Evolutionary conservation across 2,113 vertebrate genomes (phyloP).

Genomic region (Anolis sagrei): DNA sequence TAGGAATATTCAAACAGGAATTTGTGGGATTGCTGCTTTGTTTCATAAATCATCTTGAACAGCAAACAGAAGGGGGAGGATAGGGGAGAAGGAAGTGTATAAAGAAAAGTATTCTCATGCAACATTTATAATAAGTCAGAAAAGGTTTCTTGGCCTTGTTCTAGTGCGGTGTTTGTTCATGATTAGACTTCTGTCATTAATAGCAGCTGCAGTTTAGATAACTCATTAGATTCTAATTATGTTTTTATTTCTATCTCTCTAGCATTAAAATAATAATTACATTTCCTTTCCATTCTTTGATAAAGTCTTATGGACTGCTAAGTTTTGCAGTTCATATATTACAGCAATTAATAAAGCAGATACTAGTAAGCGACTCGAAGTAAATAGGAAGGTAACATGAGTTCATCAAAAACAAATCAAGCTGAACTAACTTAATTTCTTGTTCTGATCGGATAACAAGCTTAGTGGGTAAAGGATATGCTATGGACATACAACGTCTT

Average conservation of each 20-base stretch:
- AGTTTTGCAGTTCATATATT: constrained; percentile 34
- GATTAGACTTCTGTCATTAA: neutral
- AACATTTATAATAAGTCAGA: too few relatives aligned
- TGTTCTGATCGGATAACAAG: constrained; percentile 61
- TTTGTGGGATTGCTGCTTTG: neutral
- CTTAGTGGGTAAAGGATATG: constrained; percentile 56
- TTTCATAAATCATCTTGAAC: neutral
- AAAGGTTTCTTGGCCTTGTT: neutral
- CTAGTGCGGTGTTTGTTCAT: neutral
- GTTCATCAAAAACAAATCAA: constrained; percentile 69
- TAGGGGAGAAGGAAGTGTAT: too few relatives aligned
- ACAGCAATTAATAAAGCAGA: constrained; percentile 64
- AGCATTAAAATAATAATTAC: neutral
- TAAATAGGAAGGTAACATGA: constrained; percentile 55
- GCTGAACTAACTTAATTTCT: constrained; percentile 71
- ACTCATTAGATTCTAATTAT: neutral
- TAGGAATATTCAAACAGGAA: neutral
- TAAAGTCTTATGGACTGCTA: constrained; percentile 27
- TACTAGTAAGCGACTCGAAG: constrained; percentile 48
- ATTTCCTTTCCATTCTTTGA: constrained; percentile 30
- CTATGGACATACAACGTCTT: constrained; percentile 36
- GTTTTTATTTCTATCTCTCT: neutral
- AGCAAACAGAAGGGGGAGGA: neutral
- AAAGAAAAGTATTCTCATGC: too few relatives aligned
- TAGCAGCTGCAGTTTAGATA: neutral